Base-by-base conservation (phyloP, 2,888 invertebrate genomes). In the Galeruca laticollis region DNA sequence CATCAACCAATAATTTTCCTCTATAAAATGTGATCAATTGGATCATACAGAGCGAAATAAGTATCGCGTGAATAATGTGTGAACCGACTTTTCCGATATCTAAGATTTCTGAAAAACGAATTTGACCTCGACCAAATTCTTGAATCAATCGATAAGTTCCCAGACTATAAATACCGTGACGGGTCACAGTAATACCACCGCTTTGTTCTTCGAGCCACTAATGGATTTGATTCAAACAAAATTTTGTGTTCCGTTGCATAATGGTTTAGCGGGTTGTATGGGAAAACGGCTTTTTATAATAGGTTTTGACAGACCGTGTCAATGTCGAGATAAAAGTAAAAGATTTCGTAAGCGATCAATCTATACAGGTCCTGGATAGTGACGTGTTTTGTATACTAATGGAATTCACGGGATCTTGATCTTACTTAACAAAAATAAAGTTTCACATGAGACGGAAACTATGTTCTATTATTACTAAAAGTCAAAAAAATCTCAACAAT, bases 261-360 rank as follows among this genome's bases (percentile, higher is more conserved):
- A 63, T 63, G 51, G n/a, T n/a, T n/a, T n/a, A n/a, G n/a, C n/a
- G n/a, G n/a, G n/a, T n/a, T n/a, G n/a, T 69, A 62, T 69, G 69
- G 69, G 69, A 69, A 69, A 69, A 63, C 59, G 63, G 59, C 60
- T 69, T 63, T 69, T 69, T 63, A 52, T 65, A 65, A 65, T 65
- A 57, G 57, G 59, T 59, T 65, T 65, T 65, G 65, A 65, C 59
- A n/a, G 57, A 59, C 47, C 65, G 59, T 65, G 49, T 65, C 65
- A 65, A 43, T 47, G 64, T 56, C 64, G 64, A 56, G 64, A 61
- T 51, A 61, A 61, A 51, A 56, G 56, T 31, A n/a, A 40, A 63
- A 54, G 47, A 64, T 33, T 51, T 56, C 56, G n/a, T n/a, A n/a
- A 26, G 40, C 33, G 43, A 31, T 64, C 56, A 64, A 54, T 64